These are phyloP conservation scores for Netelia melanura DNA, from an alignment of 2,888 invertebrate genomes.

Conservation along the genomic window DNA sequence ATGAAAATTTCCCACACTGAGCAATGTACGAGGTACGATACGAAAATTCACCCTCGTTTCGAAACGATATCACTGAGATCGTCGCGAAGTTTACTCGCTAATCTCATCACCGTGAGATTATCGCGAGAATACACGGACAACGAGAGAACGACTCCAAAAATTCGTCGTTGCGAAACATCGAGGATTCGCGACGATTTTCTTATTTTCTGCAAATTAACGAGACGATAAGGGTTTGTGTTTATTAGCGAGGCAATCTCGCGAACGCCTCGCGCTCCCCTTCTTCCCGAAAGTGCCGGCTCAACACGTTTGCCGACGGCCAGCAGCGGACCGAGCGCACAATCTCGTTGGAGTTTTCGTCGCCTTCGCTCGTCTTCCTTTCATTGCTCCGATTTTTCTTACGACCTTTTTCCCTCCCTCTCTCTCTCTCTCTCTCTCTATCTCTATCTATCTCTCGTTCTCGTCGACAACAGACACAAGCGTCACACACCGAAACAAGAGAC, in stretches of 20 bases:
- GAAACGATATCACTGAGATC: not conserved
- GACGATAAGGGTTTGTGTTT: no score
- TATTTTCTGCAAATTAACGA: not conserved
- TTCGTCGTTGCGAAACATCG: not conserved
- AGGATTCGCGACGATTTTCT: no score
- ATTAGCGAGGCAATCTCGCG: conserved; percentile 11
- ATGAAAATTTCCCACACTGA: not conserved
- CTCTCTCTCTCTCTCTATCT: not conserved
- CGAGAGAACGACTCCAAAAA: conserved; percentile 26
- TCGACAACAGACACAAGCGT: conserved; percentile 7
- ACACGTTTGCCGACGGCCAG: conserved; percentile 63
- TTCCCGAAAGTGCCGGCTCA: conserved; percentile 58
- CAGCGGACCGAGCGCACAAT: conserved; percentile 55
- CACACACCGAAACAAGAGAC: conserved; percentile 24
- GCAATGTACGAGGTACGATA: not conserved
- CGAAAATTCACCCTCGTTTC: not conserved
- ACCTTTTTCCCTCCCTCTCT: not conserved
- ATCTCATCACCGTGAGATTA: conserved; percentile 19
- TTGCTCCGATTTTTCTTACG: conserved; percentile 9
- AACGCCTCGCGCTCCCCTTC: conserved; percentile 36
- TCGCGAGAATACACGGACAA: conserved; percentile 49
- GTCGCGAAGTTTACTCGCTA: conserved; percentile 19
- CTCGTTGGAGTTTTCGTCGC: conserved; percentile 49
- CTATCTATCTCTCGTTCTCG: not conserved
- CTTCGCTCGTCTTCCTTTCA: conserved; percentile 27